These are phyloP conservation scores for Gasteruption jaculator DNA, from an alignment of 2,888 invertebrate genomes.

Conservation along the genomic window DNA sequence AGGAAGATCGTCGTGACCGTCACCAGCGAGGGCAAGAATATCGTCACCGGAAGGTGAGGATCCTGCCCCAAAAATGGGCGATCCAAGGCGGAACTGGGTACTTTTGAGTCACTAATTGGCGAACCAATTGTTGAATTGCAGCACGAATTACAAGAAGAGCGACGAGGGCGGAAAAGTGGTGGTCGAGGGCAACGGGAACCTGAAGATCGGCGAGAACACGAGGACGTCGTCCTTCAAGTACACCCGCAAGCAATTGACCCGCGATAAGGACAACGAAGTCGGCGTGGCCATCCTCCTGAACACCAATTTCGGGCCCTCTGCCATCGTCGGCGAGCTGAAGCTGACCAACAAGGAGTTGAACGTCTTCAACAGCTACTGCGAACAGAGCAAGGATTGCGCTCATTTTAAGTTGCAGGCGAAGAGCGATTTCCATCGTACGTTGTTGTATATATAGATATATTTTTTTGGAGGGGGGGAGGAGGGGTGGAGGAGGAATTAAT, in stretches of 20 bases:
- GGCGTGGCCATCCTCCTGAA: conserved; percentile 67
- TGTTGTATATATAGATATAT: neutral
- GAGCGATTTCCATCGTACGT: conserved; percentile 37
- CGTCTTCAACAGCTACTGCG: conserved; percentile 68
- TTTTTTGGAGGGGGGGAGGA: conserved; percentile 1
- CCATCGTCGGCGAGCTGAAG: conserved; percentile 67
- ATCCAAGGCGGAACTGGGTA: conserved; percentile 19
- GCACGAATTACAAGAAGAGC: conserved; percentile 66
- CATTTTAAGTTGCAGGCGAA: conserved; percentile 66
- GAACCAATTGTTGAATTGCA: conserved; percentile 41
- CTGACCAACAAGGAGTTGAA: conserved; percentile 70
- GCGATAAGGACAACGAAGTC: conserved; percentile 62
- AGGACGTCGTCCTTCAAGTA: conserved; percentile 72
- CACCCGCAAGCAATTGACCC: conserved; percentile 59
- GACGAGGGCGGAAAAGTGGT: conserved; percentile 62
- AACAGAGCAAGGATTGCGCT: conserved; percentile 75
- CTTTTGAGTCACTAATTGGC: too few species aligned
- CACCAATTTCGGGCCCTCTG: conserved; percentile 65
- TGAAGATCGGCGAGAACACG: conserved; percentile 66
- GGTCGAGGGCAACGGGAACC: conserved; percentile 71
- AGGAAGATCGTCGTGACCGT: conserved; percentile 64
- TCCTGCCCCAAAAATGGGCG: conserved; percentile 2
- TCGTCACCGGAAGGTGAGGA: conserved; percentile 65
- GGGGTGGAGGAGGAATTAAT: conserved; percentile 15
- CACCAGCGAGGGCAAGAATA: conserved; percentile 62